Evolutionary conservation across 2,888 invertebrate species (phyloP).

Genomic region (Gandaritis pyraliata): DNA sequence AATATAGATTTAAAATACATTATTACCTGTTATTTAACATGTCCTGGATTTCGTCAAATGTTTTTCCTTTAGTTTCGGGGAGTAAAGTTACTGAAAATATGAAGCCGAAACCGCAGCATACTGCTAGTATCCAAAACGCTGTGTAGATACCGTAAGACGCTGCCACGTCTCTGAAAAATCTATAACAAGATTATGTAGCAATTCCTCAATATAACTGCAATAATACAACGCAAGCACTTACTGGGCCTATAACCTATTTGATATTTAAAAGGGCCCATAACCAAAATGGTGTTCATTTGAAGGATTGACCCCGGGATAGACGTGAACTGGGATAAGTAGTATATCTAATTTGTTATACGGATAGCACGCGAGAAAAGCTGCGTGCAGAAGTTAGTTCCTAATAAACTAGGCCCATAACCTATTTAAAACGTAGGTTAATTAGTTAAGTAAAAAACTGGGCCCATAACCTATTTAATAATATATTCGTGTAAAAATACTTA

Average conservation of each 20-base stretch:
- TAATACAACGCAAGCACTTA: neutral
- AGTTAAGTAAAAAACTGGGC: neutral
- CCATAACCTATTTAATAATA: constrained; percentile 1
- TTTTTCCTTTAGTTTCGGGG: constrained; percentile 89
- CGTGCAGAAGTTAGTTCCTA: no score
- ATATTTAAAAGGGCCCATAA: neutral
- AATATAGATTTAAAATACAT: constrained; percentile 29
- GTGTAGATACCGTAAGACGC: constrained; percentile 85
- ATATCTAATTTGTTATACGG: no score
- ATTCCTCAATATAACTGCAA: no score
- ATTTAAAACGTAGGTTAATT: neutral
- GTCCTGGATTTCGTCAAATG: constrained; percentile 88
- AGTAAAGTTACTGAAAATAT: constrained; percentile 85
- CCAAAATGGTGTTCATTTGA: no score
- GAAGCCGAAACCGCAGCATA: constrained; percentile 85
- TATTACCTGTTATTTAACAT: constrained; percentile 70
- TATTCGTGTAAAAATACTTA: constrained; percentile 47
- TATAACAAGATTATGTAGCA: constrained; percentile 66
- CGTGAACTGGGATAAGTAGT: no score
- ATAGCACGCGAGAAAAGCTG: no score
- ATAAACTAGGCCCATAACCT: no score
- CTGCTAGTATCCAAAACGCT: constrained; percentile 86
- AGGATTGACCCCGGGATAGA: no score
- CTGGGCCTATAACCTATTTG: neutral
- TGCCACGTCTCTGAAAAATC: constrained; percentile 82